phyloP scores from a whole-genome alignment of 2,888 invertebrate species.

The Drosophila tanythrix region DNA sequence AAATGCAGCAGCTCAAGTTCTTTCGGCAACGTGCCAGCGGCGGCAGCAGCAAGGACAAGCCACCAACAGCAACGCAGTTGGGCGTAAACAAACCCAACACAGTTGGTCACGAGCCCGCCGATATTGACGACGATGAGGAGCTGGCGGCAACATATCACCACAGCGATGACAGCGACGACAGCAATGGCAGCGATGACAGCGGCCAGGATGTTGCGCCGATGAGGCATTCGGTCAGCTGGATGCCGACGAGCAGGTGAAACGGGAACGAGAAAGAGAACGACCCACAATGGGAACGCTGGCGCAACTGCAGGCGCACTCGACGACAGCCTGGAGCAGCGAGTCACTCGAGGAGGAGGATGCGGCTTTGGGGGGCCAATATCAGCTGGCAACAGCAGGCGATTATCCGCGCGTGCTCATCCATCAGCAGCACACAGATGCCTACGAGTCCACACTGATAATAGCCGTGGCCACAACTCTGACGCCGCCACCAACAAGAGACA shows the following conservation, averaged over 20 bases:
- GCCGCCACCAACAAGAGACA: slow-evolving; percentile 4
- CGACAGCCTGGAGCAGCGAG: slow-evolving; percentile 79
- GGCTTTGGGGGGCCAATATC: slow-evolving; percentile 3
- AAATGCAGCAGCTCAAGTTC: slow-evolving; percentile 77
- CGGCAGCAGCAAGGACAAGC: not conserved
- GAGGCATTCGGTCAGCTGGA: slow-evolving; percentile 44
- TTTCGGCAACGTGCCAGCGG: slow-evolving; percentile 43
- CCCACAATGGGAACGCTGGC: slow-evolving; percentile 50
- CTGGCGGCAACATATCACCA: slow-evolving; percentile 63
- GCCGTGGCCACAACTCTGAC: slow-evolving; percentile 78
- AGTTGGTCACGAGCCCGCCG: slow-evolving; percentile 47
- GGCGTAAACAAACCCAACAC: slow-evolving; percentile 47
- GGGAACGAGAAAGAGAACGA: slow-evolving; percentile 5
- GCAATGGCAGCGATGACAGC: slow-evolving; percentile 38
- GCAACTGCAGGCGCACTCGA: slow-evolving; percentile 34
- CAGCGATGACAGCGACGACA: slow-evolving; percentile 58
- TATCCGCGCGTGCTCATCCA: slow-evolving; percentile 82
- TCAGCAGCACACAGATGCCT: slow-evolving; percentile 81
- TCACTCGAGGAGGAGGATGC: slow-evolving; percentile 65
- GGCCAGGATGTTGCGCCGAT: slow-evolving; percentile 26
- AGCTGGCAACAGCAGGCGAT: slow-evolving; percentile 42
- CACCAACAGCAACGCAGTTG: not conserved
- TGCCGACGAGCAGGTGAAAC: not conserved
- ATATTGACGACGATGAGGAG: slow-evolving; percentile 68
- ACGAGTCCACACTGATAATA: slow-evolving; percentile 82